Evolutionary conservation across 1,140 invertebrate species (phyloP), one percentile per base, ranked within the genome.

Genomic region (Bombus consobrinus): DNA sequence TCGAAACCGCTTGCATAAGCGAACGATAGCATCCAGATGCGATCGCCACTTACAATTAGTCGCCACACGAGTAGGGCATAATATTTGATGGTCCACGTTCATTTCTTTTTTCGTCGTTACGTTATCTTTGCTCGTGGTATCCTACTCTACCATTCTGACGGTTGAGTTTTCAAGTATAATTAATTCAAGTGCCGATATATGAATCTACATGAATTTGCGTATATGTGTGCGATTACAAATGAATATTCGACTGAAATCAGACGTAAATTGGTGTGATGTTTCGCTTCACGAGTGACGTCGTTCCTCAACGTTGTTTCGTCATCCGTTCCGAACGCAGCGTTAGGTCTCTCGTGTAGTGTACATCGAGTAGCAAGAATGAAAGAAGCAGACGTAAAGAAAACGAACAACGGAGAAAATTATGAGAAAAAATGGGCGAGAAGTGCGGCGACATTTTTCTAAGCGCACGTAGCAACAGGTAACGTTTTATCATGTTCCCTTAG

Each of bases 1-100:
- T 79, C 69, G 81, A 87, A 91, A 88, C 77, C 89, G 47, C 87
- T 90, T 88, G 74, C 89, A 83, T 81, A 86, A 90, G 77, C 81
- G 71, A 47, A n/a, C 83, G 89, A 88, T 90, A 76, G 83, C 71
- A 68, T 80, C 62, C 89, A 87, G 80, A 88, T 90, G 89, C 77
- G 66, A 32, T 71, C 73, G 75, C 73, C 82, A 86, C 72, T 89
- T 84, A 53, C 47, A 53, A 53, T 53, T 53, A 87, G n/a, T 64
- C 37, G 64, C 9, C 82, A 71, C 77, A 81, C 64, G 75, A 77
- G 68, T 77, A 47, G 53, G 57, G 77, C 69, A 47, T 87, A 89
- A 90, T 87, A 89, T 89, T 87, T 84, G 43, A 84, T 78, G 66
- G 43, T 73, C 32, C 72, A 59, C 53, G 66, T 59, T 75, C 73